Evolutionary conservation across 2,113 vertebrate genomes (phyloP), one percentile per base, ranked within the genome.

Genomic region (Calyptomena viridis): DNA sequence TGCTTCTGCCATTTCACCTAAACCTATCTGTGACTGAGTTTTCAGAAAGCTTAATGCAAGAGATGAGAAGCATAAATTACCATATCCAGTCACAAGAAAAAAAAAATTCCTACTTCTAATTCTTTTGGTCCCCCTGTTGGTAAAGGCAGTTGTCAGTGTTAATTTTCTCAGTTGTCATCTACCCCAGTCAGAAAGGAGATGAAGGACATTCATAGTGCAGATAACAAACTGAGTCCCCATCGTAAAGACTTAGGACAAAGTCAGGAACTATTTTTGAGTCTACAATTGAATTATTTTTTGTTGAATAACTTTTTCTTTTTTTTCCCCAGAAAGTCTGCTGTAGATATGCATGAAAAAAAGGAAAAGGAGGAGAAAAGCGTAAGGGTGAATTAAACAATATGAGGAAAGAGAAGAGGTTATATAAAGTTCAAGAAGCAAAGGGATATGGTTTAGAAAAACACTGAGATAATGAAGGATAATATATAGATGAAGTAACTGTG

Each of bases 401-500:
- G 56, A 90, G 92, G 92, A 92, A 97, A 91, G 81, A 91, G 52
- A 80, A 89, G 76, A 78, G 85, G 89, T 96, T 89, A 87, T 46
- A 49, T 58, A 83, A 91, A 96, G 94, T 94, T 97, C 71, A 95
- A 89, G 55, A 77, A 95, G 84, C 82, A 64, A 92, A 64, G 66
- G 81, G 50, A 88, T 84, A 78, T 3, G 9, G 33, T 62, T 97
- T 89, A 85, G 84, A 79, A 95, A 96, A 96, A 93, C 85, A 94
- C 27, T 59, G 87, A 93, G 93, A 94, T 94, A 96, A 91, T 68
- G 78, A 68, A 91, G 94, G 91, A 92, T 89, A 96, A 88, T 88
- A 77, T 89, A 91, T 92, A 96, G 72, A 84, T 96, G 93, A 90
- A 94, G 75, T 95, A 96, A 96, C 76, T 94, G 79, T 40, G 75